Evolutionary conservation across 2,113 vertebrate genomes (phyloP).

Genomic region (Lonchura striata): DNA sequence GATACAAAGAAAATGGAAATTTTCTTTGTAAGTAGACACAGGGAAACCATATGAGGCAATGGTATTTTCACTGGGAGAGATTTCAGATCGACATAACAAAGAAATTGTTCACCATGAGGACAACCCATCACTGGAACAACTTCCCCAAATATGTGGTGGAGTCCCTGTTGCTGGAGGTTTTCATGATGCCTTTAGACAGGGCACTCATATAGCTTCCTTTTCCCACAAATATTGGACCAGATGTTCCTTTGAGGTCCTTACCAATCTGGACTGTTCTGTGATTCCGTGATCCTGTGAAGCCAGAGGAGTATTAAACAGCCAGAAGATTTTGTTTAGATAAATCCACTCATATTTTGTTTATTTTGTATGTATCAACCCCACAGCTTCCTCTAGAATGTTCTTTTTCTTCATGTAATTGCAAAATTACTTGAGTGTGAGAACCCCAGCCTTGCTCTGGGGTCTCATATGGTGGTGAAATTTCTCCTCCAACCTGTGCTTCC

Average conservation of each 20-base stretch:
- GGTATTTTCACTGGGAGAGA: not conserved
- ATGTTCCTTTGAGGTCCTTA: not conserved
- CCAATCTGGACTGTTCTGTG: not conserved
- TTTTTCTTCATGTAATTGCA: not conserved
- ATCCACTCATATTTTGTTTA: not conserved
- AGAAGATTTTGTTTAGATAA: not conserved
- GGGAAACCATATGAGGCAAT: no score
- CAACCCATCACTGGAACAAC: not conserved
- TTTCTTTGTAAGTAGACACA: not conserved
- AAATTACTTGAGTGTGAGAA: not conserved
- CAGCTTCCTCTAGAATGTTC: not conserved
- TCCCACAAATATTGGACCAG: not conserved
- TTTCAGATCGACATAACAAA: not conserved
- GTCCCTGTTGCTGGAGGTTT: not conserved
- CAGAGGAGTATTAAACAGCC: not conserved
- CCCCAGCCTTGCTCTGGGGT: no score
- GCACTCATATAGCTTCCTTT: not conserved
- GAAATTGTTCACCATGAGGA: not conserved
- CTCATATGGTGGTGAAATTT: no score
- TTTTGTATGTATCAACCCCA: not conserved
- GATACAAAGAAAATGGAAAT: not conserved
- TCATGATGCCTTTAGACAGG: not conserved
- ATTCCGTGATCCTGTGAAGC: not conserved
- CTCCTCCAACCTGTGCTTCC: no score
- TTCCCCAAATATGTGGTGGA: not conserved